Evolutionary conservation across 1,140 invertebrate genomes (phyloP).

Genomic region (Acromyrmex charruanus): DNA sequence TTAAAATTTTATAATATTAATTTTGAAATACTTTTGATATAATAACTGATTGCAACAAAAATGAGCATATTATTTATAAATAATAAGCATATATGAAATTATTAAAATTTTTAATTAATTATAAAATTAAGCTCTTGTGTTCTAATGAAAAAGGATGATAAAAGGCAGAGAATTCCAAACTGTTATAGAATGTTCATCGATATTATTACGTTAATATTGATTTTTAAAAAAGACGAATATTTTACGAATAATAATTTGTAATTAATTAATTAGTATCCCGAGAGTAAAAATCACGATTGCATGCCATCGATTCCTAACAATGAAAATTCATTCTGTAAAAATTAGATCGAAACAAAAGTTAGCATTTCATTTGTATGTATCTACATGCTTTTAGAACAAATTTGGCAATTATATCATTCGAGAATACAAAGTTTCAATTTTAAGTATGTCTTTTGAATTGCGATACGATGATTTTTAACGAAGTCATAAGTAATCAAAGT

Average conservation of each 20-base stretch:
- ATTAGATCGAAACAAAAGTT: no score
- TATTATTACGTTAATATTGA: not conserved
- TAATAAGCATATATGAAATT: not conserved
- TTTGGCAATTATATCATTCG: no score
- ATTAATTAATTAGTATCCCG: not conserved
- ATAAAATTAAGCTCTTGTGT: not conserved
- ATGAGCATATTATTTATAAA: no score
- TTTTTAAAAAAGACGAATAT: not conserved
- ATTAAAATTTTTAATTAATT: slow-evolving; percentile 17
- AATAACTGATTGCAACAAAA: no score
- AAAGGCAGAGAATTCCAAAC: not conserved
- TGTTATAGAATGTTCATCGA: not conserved
- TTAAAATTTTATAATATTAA: no score
- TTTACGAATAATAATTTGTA: slow-evolving; percentile 4
- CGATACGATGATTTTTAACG: no score
- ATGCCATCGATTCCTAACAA: not conserved
- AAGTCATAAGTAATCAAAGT: no score
- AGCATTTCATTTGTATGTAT: no score
- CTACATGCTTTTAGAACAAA: no score
- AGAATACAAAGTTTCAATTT: no score
- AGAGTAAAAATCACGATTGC: not conserved
- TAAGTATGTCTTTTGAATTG: no score
- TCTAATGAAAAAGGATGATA: not conserved
- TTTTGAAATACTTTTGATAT: no score
- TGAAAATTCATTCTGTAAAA: not conserved